Conservation (phyloP, 2,797 vertebrate species). For the Syncerus caffer region DNA sequence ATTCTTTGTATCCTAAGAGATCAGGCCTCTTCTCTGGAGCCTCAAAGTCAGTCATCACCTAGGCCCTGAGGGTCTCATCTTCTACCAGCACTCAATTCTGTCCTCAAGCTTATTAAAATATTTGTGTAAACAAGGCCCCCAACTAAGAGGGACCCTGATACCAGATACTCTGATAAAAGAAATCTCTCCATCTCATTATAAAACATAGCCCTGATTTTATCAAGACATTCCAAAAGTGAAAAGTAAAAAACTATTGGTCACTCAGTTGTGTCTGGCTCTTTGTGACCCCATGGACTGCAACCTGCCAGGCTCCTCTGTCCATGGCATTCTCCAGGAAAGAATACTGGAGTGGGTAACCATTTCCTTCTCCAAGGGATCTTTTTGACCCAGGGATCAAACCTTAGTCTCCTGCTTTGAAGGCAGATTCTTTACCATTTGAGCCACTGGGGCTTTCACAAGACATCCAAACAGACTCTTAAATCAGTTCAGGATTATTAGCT, state of each 20-base stretch:
- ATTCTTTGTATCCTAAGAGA: background rate
- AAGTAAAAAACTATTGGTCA: background rate
- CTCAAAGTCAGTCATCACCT: background rate
- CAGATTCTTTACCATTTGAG: background rate
- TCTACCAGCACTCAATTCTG: background rate
- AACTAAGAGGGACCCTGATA: background rate
- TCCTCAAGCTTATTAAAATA: background rate
- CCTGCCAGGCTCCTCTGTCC: background rate
- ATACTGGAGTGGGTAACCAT: background rate
- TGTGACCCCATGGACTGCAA: background rate
- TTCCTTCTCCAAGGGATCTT: background rate
- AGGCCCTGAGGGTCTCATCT: background rate
- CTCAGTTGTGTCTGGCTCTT: background rate
- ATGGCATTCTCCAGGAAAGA: background rate
- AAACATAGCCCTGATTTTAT: background rate
- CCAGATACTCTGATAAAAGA: background rate
- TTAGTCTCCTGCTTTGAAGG: background rate
- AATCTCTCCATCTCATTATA: background rate
- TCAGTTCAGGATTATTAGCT: background rate
- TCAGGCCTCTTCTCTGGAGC: background rate
- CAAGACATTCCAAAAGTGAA: background rate
- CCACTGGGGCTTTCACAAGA: background rate
- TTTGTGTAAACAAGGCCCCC: background rate
- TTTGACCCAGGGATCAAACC: background rate
- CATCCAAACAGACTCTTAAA: background rate